These are phyloP conservation scores for Agonum fuliginosum DNA, from an alignment of 2,888 invertebrate species.

Conservation along the genomic window DNA sequence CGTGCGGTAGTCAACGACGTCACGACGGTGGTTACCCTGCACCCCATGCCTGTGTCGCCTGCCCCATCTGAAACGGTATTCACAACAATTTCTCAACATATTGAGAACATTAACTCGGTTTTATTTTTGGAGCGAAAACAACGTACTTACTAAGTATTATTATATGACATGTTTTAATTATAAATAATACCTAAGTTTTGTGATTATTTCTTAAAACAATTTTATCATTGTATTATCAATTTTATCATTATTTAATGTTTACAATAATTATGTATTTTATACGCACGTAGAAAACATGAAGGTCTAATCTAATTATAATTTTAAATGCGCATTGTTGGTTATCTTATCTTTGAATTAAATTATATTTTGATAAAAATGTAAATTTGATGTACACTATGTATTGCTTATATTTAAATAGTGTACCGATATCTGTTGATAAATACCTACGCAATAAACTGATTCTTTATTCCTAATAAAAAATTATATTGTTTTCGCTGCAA, in stretches of 20 bases:
- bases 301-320: no score
- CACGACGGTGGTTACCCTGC: conserved; percentile 76
- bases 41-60: conserved; percentile 80
- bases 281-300: no score
- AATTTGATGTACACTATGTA: background rate
- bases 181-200: no score
- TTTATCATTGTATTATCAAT: no score
- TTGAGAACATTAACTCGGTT: background rate
- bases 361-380: background rate
- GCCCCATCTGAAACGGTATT: conserved; percentile 82
- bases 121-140: background rate
- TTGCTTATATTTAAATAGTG: no score
- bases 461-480: background rate
- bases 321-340: background rate
- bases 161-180: no score
- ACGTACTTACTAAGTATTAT: no score
- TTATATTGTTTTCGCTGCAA: background rate
- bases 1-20: conserved; percentile 86
- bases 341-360: background rate
- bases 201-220: no score
- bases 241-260: no score
- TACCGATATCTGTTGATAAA: no score
- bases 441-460: no score
- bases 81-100: conserved; percentile 2
- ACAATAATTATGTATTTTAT: no score